Evolutionary conservation across 1,140 invertebrate species (phyloP).

Genomic region (Triops cancriformis): DNA sequence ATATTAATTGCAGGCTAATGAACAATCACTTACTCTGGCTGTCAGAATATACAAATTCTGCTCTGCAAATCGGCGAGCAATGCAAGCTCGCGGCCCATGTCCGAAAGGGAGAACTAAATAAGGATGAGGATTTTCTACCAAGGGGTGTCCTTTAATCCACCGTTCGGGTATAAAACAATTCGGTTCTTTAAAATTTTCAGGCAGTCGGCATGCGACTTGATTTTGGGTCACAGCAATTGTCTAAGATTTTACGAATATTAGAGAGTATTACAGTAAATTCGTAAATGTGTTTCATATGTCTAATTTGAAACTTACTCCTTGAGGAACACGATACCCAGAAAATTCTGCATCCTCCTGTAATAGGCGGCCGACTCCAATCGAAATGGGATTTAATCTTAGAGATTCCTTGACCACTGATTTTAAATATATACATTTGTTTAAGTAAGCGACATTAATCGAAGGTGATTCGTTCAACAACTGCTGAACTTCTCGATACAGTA

Average conservation of each 20-base stretch:
- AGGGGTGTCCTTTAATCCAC: slow-evolving; percentile 51
- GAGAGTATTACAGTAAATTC: no score
- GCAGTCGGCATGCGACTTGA: slow-evolving; percentile 60
- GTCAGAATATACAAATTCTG: slow-evolving; percentile 75
- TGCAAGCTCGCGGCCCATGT: slow-evolving; percentile 75
- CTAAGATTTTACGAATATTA: slow-evolving; percentile 48
- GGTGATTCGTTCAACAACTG: slow-evolving; percentile 43
- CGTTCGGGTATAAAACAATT: slow-evolving; percentile 63
- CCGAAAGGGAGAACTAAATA: slow-evolving; percentile 79
- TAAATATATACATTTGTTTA: slow-evolving; percentile 57
- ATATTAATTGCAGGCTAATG: no score
- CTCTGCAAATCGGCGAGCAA: slow-evolving; percentile 77
- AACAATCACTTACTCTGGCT: slow-evolving; percentile 56
- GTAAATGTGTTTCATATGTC: neutral
- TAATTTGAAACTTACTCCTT: slow-evolving; percentile 54
- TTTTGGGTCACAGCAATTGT: slow-evolving; percentile 82
- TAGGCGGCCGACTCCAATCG: slow-evolving; percentile 68
- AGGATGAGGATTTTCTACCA: slow-evolving; percentile 54
- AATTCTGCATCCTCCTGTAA: slow-evolving; percentile 64
- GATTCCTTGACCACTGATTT: slow-evolving; percentile 77
- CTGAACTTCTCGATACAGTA: slow-evolving; percentile 55
- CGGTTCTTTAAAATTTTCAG: slow-evolving; percentile 60
- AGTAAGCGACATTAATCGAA: slow-evolving; percentile 47
- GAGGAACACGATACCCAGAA: slow-evolving; percentile 72
- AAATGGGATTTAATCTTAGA: slow-evolving; percentile 70